Conservation (phyloP, 2,888 invertebrate species). For the Ormyrus rosae region DNA sequence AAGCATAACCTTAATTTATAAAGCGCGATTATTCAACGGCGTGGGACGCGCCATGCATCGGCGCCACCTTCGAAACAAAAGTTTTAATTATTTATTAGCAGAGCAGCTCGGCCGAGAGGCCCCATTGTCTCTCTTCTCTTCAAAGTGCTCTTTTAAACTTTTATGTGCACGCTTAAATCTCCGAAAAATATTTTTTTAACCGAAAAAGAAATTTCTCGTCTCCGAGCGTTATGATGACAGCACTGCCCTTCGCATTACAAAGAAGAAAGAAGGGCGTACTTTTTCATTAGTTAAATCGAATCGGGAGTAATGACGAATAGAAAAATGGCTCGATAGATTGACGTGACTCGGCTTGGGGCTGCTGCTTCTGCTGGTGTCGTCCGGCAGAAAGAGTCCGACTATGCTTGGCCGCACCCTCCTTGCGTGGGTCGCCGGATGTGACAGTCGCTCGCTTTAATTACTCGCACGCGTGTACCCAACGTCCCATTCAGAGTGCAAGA, state of each 20-base stretch:
- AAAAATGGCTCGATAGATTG: constrained; percentile 57
- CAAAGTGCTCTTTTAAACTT: constrained; percentile 49
- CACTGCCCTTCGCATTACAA: not conserved
- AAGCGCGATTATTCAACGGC: constrained; percentile 75
- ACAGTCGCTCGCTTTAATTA: constrained; percentile 75
- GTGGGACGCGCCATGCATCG: constrained; percentile 69
- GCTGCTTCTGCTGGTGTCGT: constrained; percentile 31
- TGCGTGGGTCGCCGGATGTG: constrained; percentile 76
- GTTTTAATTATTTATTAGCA: constrained; percentile 75
- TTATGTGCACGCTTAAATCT: constrained; percentile 48
- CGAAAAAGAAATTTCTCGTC: not conserved
- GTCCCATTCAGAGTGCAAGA: constrained; percentile 59
- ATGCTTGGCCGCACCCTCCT: constrained; percentile 70
- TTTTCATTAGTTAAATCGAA: constrained; percentile 49
- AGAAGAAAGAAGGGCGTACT: not conserved
- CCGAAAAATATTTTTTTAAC: constrained; percentile 42
- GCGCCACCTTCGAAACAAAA: constrained; percentile 74
- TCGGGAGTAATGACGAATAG: constrained; percentile 44
- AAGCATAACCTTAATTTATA: constrained; percentile 76
- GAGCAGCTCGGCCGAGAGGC: not conserved
- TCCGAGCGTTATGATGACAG: too few species aligned
- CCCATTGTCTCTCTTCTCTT: constrained; percentile 50
- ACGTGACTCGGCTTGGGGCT: constrained; percentile 60
- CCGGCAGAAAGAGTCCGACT: constrained; percentile 57
- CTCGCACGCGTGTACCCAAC: constrained; percentile 65